Evolutionary conservation across 35 echinoderm and acorn worm species (phyloP).

Genomic region (Apostichopus californicus): DNA sequence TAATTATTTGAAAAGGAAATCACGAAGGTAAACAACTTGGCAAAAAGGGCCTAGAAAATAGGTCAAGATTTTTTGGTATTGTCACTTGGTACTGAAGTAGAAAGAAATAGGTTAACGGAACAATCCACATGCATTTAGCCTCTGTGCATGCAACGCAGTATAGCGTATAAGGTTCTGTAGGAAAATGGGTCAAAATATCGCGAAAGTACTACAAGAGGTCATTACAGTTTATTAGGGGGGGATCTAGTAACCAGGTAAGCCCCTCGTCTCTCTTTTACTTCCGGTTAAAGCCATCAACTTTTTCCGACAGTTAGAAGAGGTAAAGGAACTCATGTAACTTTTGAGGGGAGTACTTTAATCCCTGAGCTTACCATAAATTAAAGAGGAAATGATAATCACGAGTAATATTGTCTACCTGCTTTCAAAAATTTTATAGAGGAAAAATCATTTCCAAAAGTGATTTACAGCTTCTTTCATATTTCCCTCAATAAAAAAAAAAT

Average conservation of each 20-base stretch:
- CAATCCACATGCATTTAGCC: background rate
- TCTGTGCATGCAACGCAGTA: no score
- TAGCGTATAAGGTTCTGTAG: no score
- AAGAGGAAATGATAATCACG: background rate
- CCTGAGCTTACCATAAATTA: background rate
- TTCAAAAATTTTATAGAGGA: background rate
- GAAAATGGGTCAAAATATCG: background rate
- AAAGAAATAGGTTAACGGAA: conserved; percentile 36
- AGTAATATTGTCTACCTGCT: background rate
- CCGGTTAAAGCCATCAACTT: background rate
- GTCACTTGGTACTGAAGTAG: background rate
- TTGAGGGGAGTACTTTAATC: background rate
- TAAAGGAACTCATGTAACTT: background rate
- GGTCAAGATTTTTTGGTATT: conserved; percentile 16
- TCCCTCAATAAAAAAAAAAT: no score
- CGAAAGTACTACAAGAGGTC: conserved; percentile 24
- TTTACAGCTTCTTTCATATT: background rate
- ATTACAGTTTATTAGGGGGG: conserved; percentile 2
- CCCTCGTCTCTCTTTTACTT: background rate
- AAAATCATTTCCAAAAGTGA: background rate
- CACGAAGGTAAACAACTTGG: conserved; percentile 25
- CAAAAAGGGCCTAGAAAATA: conserved; percentile 6
- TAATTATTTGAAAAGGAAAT: conserved; percentile 30
- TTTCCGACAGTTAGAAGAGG: background rate
- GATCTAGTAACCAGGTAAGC: background rate